Conservation (phyloP, 2,797 vertebrate species). For the Eurystomus glaucurus region DNA sequence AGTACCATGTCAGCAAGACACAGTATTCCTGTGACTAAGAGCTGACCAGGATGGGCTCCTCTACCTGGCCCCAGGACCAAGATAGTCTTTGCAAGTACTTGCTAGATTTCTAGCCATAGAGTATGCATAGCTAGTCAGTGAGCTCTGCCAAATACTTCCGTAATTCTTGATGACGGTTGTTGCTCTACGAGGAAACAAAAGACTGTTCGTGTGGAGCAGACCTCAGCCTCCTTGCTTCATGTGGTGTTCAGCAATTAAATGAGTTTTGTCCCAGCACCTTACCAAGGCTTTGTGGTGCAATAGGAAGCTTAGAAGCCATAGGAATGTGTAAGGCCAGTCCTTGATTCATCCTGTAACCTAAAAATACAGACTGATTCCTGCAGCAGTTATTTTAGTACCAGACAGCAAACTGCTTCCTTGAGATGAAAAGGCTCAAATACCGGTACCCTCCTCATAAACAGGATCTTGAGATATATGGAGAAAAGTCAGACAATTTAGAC, state of each 20-base stretch:
- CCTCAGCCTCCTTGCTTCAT: not conserved
- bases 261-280: not conserved
- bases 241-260: constrained; percentile 17
- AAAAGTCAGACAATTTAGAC: constrained; percentile 61
- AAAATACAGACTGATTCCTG: constrained; percentile 80
- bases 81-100: not conserved
- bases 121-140: not conserved
- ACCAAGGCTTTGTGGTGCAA: constrained; percentile 41
- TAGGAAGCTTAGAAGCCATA: constrained; percentile 72
- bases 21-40: not conserved
- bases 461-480: constrained; percentile 73
- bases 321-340: constrained; percentile 31
- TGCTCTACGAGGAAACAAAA: not conserved
- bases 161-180: not conserved
- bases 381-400: constrained; percentile 75
- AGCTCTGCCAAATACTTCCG: not conserved
- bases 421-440: constrained; percentile 77
- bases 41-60: not conserved
- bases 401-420: constrained; percentile 81
- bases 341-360: constrained; percentile 79
- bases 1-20: not conserved
- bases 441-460: constrained; percentile 71
- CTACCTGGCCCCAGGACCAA: not conserved
- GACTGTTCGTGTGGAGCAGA: not conserved
- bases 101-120: not conserved